Percentiles rank a stretch among this genome's conserved stretches.
phyloP scores from a whole-genome alignment of 2,113 vertebrate genomes.

The Malurus cyaneus region DNA sequence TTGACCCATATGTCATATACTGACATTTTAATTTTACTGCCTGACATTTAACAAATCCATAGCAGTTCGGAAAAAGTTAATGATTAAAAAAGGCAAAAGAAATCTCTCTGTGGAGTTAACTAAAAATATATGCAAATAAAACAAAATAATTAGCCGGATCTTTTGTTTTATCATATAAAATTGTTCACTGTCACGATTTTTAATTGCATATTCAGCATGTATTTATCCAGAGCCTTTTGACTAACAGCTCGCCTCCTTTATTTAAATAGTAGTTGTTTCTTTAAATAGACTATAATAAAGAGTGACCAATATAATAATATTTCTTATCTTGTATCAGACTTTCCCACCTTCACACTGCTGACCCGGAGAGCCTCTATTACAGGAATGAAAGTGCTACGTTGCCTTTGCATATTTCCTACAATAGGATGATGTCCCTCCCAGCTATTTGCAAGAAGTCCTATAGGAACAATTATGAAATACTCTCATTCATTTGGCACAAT shows the following conservation, averaged over 20 bases:
- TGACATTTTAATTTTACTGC: conserved; percentile 75
- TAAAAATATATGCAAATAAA: conserved; percentile 16
- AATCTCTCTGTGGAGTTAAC: conserved; percentile 7
- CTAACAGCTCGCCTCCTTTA: background rate
- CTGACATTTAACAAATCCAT: conserved; percentile 75
- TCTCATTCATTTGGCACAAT: conserved; percentile 76
- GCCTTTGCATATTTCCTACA: conserved; percentile 59
- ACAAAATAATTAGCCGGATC: background rate
- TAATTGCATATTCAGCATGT: conserved; percentile 42
- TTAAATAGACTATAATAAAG: conserved; percentile 7
- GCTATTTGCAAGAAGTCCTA: conserved; percentile 69
- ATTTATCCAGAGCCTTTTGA: conserved; percentile 23
- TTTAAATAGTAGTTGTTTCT: background rate
- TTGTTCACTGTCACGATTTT: background rate
- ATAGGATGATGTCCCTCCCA: conserved; percentile 61
- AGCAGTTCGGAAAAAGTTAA: conserved; percentile 51
- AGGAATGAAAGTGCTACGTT: conserved; percentile 2
- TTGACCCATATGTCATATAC: conserved; percentile 61
- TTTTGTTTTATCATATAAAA: conserved; percentile 23
- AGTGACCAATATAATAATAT: background rate
- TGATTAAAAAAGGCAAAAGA: background rate
- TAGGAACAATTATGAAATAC: conserved; percentile 75
- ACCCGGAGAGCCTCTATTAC: background rate
- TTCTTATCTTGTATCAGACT: background rate
- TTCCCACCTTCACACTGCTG: background rate